Base-by-base conservation (phyloP, 2,888 invertebrate species). In the Carterocephalus palaemon region DNA sequence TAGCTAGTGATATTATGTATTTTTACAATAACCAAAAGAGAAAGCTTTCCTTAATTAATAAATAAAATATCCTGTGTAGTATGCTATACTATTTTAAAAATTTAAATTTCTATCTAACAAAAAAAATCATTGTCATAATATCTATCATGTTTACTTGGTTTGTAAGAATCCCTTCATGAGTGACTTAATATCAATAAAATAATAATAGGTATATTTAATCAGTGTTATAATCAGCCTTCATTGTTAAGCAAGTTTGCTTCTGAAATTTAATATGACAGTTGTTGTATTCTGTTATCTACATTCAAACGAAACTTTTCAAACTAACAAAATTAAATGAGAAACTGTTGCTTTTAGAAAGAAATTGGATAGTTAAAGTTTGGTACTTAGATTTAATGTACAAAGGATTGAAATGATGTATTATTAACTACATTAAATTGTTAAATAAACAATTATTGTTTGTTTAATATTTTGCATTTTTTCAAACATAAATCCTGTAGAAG, bases 381-480 rank as follows among this genome's bases (percentile, higher is more conserved):
- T 77, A 78, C 75, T 76, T 75, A 75, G 71, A 67, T 67, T 62
- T 70, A 73, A 67, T 79, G 78, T 79, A 79, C 79, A 80, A 78
- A 78, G 70, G 62, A 73, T 64, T 57, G 79, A 80, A 76, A 75
- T 79, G 64, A 75, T 80, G 77, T 79, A 75, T 76, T 70, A 75
- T 66, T 63, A 66, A 68, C 70, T 76, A 70, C 71, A 81, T 69
- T 77, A 74, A 78, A 79, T 71, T 79, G 80, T 81, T 81, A 69
- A 75, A 64, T 67, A 66, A 68, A 68, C 3, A 19, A 42, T 26
- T 28, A 28, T 28, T 28, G 28, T 15, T 28, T 7, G 28, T 28
- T 28, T 28, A 4, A 28, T n/a, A 5, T 28, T 13, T 12, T 6
- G 12, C 26, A 12, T 10, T 12, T n/a, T n/a, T n/a, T n/a, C n/a